A percentile compares a stretch with the other conserved stretches of the same genome.
These are phyloP conservation scores for Scophthalmus maximus DNA, from an alignment of 2,113 vertebrate species.

Conservation along the genomic window DNA sequence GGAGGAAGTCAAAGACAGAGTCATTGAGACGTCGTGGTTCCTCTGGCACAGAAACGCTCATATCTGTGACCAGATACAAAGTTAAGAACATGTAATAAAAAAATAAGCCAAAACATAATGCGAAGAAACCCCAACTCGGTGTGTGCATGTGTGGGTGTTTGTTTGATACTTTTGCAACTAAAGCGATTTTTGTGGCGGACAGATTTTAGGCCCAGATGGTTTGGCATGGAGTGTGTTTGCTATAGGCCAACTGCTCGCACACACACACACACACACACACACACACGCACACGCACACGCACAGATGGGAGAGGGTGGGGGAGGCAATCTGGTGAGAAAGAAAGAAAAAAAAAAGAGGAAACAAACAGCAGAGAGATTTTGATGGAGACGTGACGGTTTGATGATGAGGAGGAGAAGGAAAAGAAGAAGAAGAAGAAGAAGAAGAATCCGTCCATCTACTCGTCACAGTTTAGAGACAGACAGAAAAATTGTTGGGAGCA, in stretches of 20 bases:
- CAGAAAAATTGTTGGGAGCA: neutral
- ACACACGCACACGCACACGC: slow-evolving; percentile 45
- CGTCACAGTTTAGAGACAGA: neutral
- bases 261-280: slow-evolving; percentile 24
- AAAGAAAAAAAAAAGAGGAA: slow-evolving; percentile 53
- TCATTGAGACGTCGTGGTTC: neutral
- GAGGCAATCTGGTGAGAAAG: slow-evolving; percentile 68
- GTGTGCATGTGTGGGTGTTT: slow-evolving; percentile 7
- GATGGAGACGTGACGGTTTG: slow-evolving; percentile 24
- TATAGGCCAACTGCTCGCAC: slow-evolving; percentile 70
- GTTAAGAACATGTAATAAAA: neutral
- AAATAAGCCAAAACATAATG: slow-evolving; percentile 5
- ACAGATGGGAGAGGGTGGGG: slow-evolving; percentile 57
- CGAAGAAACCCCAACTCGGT: slow-evolving; percentile 11
- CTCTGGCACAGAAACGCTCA: neutral
- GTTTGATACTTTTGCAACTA: slow-evolving; percentile 63
- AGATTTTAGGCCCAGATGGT: slow-evolving; percentile 80
- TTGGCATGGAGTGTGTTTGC: slow-evolving; percentile 74
- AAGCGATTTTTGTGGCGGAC: slow-evolving; percentile 69
- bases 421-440: neutral
- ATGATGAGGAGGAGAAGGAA: slow-evolving; percentile 4
- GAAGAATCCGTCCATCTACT: slow-evolving; percentile 19
- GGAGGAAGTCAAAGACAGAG: neutral
- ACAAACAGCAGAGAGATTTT: slow-evolving; percentile 43
- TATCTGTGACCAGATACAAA: neutral